Base-by-base conservation (phyloP, 2,113 vertebrate species). In the Ibidorhyncha struthersii region DNA sequence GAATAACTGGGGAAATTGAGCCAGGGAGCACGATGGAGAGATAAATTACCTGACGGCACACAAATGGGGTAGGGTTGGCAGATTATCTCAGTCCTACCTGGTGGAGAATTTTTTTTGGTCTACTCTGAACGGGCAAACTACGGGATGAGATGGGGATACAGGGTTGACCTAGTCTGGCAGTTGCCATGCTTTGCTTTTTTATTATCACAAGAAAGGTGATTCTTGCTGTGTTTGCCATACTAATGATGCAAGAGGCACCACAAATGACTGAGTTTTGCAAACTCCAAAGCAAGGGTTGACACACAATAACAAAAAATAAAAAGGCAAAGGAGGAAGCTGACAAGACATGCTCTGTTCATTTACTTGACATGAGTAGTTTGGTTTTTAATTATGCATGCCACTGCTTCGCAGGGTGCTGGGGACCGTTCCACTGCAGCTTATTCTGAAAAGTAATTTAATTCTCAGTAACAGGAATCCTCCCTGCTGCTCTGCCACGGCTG, bases 311-410 rank as follows among this genome's bases (percentile, higher is more conserved):
- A 90, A 95, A 93, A 95, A 84, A 41, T 30, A 71, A 81, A 87
- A 94, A 73, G 63, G 73, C 38, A 77, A 88, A 88, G 85, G 77
- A 95, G 66, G 61, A 89, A 92, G 76, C 79, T 83, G 86, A 88
- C 78, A 90, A 94, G 91, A 87, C 34, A 82, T 15, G 71, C 82
- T 91, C 78, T 94, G 62, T 91, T 96, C 93, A 71, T 96, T 93
- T 82, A 82, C 74, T 85, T 93, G 93, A 93, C 82, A 93, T 0
- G 7, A 97, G 47, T 74, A 90, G 74, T 95, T 96, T 91, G 84
- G 32, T 50, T 96, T 96, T 96, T 96, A 97, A 97, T 95, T 96
- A 95, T 78, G 94, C 93, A 96, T 95, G 79, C 71, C 29, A 74
- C 84, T 71, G 82, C 71, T 81, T 94, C 82, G 80, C 41, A 88